Conservation (phyloP, 1,140 invertebrate genomes). For the Stratiolaelaps scimitus region DNA sequence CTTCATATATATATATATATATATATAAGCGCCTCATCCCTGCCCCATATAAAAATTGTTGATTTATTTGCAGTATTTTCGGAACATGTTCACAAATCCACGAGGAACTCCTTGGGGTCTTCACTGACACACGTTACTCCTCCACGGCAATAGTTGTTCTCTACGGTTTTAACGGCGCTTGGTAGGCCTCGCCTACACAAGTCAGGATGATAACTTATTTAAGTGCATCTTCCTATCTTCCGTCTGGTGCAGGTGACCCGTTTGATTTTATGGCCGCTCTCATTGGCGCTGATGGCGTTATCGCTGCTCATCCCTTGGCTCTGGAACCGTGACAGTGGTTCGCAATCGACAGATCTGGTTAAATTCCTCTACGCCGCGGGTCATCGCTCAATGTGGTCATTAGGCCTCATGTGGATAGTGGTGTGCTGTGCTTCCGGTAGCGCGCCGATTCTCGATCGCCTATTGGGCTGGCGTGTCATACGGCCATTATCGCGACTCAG, state of each 20-base stretch:
- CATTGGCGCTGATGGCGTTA: background rate
- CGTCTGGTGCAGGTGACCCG: slow-evolving; percentile 5
- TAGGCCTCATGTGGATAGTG: slow-evolving; percentile 23
- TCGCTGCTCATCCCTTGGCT: background rate
- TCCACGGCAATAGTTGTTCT: no score
- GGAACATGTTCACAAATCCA: no score
- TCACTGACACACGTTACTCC: no score
- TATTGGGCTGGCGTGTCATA: background rate
- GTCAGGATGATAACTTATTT: no score
- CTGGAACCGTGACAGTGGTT: background rate
- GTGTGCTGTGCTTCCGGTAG: background rate
- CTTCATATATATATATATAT: no score
- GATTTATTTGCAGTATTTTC: no score
- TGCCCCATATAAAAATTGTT: no score
- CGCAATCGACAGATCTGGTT: slow-evolving; percentile 2
- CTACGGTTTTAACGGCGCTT: no score
- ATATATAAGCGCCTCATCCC: no score
- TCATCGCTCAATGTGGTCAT: slow-evolving; percentile 4
- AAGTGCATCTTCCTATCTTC: no score
- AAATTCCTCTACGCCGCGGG: slow-evolving; percentile 17
- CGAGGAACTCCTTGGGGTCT: no score
- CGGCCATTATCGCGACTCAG: slow-evolving; percentile 6
- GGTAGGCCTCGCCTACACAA: no score
- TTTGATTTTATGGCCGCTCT: background rate
- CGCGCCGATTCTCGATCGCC: background rate